These are phyloP conservation scores for Drosophila nigromelanica DNA, from an alignment of 1,140 invertebrate species.

Conservation along the genomic window DNA sequence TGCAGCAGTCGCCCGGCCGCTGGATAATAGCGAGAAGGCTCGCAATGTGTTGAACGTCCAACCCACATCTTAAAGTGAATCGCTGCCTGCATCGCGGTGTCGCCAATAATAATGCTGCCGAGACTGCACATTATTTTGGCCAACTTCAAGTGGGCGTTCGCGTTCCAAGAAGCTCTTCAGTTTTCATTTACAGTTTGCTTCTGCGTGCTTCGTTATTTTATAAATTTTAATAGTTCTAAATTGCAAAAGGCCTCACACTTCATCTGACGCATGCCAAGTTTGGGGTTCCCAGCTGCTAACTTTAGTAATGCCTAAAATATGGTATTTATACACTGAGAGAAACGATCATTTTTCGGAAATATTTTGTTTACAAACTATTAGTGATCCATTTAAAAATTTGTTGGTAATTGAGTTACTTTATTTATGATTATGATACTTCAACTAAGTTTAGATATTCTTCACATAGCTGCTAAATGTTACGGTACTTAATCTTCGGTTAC, in stretches of 20 bases:
- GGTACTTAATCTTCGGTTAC: no score
- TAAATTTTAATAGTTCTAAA: conserved; percentile 24
- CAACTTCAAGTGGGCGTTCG: conserved; percentile 67
- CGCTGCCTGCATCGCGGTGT: conserved; percentile 41
- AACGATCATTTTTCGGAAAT: no score
- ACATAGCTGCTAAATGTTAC: no score
- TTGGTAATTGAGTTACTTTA: no score
- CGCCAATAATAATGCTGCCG: conserved; percentile 43
- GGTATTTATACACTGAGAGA: no score
- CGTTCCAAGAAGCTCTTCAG: conserved; percentile 72
- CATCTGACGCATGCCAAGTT: neutral
- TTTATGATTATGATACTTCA: no score
- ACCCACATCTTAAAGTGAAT: conserved; percentile 72
- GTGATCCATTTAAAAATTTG: no score
- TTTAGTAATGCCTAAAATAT: no score
- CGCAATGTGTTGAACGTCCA: conserved; percentile 63
- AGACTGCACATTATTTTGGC: conserved; percentile 49
- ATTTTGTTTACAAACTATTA: no score
- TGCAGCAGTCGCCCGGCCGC: conserved; percentile 4
- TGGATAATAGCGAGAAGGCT: conserved; percentile 53
- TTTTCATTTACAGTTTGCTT: conserved; percentile 65
- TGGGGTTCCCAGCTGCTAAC: neutral
- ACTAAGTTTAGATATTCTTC: no score
- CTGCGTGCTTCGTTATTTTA: conserved; percentile 19
- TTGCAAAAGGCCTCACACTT: conserved; percentile 21